phyloP scores from a whole-genome alignment of 2,797 vertebrate species.

The Orestias chungarensis region DNA sequence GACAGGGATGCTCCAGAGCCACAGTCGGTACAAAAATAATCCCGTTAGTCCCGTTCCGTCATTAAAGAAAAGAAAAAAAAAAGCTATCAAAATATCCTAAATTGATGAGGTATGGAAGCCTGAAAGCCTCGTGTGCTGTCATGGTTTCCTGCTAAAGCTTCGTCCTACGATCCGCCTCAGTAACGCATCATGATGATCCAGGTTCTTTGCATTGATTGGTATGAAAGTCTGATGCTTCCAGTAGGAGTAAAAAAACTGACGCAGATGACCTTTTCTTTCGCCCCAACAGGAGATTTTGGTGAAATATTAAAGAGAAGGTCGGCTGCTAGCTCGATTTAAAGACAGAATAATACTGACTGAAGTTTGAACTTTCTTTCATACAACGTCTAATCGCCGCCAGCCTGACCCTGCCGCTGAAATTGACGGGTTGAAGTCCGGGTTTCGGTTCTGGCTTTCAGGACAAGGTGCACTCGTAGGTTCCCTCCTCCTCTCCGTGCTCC shows the following conservation, averaged over 20 bases:
- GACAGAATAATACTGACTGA: constrained; percentile 72
- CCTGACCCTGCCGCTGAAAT: constrained; percentile 4
- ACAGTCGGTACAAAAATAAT: constrained; percentile 70
- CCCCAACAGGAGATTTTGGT: constrained; percentile 26
- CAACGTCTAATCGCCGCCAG: constrained; percentile 46
- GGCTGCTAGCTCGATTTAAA: constrained; percentile 32
- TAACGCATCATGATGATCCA: constrained; percentile 25
- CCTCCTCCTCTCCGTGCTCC: constrained; percentile 85
- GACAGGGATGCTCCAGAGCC: constrained; percentile 32
- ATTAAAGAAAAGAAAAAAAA: too few species aligned
- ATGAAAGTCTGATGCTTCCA: constrained; percentile 14
- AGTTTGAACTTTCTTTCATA: constrained; percentile 46
- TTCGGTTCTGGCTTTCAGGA: constrained; percentile 79
- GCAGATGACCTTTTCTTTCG: constrained; percentile 8
- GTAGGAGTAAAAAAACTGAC: constrained; percentile 16
- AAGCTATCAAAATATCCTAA: constrained; percentile 72
- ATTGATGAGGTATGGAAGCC: constrained; percentile 77
- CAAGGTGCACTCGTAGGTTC: constrained; percentile 90
- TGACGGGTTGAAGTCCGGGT: constrained; percentile 44
- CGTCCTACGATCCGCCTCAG: constrained; percentile 37
- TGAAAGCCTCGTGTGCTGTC: constrained; percentile 59
- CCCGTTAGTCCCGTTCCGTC: constrained; percentile 49
- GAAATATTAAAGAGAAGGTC: constrained; percentile 19
- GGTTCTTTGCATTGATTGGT: not conserved
- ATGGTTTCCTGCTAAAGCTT: constrained; percentile 29